Evolutionary conservation across 2,113 vertebrate genomes (phyloP).

Genomic region (Athene cunicularia): DNA sequence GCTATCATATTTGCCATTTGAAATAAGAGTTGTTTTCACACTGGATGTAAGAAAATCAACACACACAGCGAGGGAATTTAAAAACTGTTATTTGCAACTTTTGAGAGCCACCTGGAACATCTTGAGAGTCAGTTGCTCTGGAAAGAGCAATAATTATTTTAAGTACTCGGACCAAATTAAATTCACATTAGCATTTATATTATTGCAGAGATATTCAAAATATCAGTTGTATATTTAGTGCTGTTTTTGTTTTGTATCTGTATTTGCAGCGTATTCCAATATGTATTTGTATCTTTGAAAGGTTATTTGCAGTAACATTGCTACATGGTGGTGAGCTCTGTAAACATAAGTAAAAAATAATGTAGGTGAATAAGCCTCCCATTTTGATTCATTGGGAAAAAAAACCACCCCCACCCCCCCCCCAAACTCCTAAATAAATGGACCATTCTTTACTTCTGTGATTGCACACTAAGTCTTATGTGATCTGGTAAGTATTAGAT

Average conservation of each 20-base stretch:
- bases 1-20: not conserved
- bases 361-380: not conserved
- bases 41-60: not conserved
- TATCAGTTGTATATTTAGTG: not conserved
- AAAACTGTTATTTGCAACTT: conserved; percentile 18
- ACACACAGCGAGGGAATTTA: not conserved
- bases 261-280: not conserved
- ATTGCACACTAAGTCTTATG: not conserved
- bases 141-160: not conserved
- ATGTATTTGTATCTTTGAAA: not conserved
- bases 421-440: not conserved
- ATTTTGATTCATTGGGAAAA: not conserved
- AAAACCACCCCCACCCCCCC: too few relatives aligned
- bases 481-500: not conserved
- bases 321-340: not conserved
- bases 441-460: not conserved
- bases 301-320: not conserved
- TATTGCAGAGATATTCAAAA: not conserved
- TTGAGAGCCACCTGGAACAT: conserved; percentile 11
- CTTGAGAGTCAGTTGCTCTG: not conserved
- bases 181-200: not conserved
- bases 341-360: not conserved
- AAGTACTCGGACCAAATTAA: not conserved
- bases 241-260: not conserved
- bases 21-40: conserved; percentile 23